Evolutionary conservation across 2,797 vertebrate genomes (phyloP), one percentile per base, ranked within the genome.

Genomic region (Scarus forsteni): DNA sequence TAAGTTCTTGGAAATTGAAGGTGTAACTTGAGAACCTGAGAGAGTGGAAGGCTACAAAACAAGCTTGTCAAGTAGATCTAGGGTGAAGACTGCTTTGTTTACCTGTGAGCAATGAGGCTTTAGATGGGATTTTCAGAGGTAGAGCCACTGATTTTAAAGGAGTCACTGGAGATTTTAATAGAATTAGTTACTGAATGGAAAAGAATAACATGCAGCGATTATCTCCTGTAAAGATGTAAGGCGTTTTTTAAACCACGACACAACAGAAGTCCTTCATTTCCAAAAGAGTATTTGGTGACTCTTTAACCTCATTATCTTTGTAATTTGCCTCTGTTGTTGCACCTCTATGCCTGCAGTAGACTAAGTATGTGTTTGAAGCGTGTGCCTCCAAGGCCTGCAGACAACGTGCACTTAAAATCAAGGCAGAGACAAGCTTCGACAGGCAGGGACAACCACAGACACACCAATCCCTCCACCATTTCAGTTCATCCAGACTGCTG

Each of bases 341-440:
- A n/a, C 9, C 35, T 10, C 53, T 73, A 7, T 14, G 19, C 34
- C 27, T 55, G 54, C 52, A 62, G 60, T 44, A 39, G 18, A 44
- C 10, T 0, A 4, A 51, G 10, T 36, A 27, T 27, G 10, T 51
- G 16, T 50, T 12, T 48, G 15, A 49, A n/a, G 19, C 16, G 43
- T 14, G 34, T 34, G n/a, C 34, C 5, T 55, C 45, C 69, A 34
- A 48, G 46, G 55, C 55, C 66, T 63, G 43, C 27, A 68, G 44
- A 61, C 60, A 65, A 10, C 35, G 3, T 39, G 8, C 19, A 53
- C 11, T 64, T 67, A 35, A 46, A 54, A 64, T 36, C 38, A 39
- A 67, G 45, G n/a, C 62, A 55, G 63, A 73, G 68, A 67, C 69
- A 44, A 60, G 72, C 42, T 46, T 49, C 9, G 3, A 70, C 73